Conservation (phyloP, 2,113 vertebrate genomes). For the Albula glossodonta region DNA sequence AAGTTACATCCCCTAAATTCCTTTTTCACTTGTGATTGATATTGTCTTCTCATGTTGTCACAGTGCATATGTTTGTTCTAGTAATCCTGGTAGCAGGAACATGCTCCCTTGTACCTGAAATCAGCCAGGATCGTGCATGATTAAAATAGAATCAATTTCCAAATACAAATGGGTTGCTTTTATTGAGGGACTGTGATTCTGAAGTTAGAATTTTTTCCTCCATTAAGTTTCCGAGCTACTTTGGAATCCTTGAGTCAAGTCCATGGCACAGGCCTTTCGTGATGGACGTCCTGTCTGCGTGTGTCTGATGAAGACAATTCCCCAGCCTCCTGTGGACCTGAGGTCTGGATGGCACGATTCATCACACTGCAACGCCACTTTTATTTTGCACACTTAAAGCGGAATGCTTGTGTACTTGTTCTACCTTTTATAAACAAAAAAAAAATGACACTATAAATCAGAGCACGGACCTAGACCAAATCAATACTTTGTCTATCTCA, state of each 20-base stretch:
- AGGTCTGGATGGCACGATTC: slow-evolving; percentile 53
- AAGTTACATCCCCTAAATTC: too few relatives aligned
- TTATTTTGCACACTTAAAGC: slow-evolving; percentile 55
- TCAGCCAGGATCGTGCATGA: too few relatives aligned
- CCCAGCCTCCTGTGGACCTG: slow-evolving; percentile 39
- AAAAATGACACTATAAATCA: slow-evolving; percentile 65
- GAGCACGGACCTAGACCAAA: slow-evolving; percentile 52
- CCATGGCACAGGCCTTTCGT: slow-evolving; percentile 38
- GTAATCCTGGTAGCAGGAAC: too few relatives aligned
- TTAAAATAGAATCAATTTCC: too few relatives aligned
- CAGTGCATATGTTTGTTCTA: too few relatives aligned
- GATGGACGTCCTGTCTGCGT: slow-evolving; percentile 60
- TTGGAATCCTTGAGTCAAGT: slow-evolving; percentile 24
- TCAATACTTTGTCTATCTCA: slow-evolving; percentile 61
- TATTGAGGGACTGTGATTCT: not conserved
- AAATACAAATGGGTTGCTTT: not conserved
- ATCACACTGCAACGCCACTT: slow-evolving; percentile 51
- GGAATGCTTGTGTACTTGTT: slow-evolving; percentile 51
- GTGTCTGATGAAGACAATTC: slow-evolving; percentile 61
- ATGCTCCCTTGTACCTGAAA: too few relatives aligned
- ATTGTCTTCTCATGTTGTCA: too few relatives aligned
- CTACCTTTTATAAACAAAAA: slow-evolving; percentile 49
- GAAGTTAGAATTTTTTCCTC: slow-evolving; percentile 1
- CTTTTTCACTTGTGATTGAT: too few relatives aligned
- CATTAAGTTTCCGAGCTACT: slow-evolving; percentile 2